Percentiles rank a stretch among this genome's conserved stretches.
phyloP scores from a whole-genome alignment of 2,113 vertebrate genomes.

The Centrocercus urophasianus region DNA sequence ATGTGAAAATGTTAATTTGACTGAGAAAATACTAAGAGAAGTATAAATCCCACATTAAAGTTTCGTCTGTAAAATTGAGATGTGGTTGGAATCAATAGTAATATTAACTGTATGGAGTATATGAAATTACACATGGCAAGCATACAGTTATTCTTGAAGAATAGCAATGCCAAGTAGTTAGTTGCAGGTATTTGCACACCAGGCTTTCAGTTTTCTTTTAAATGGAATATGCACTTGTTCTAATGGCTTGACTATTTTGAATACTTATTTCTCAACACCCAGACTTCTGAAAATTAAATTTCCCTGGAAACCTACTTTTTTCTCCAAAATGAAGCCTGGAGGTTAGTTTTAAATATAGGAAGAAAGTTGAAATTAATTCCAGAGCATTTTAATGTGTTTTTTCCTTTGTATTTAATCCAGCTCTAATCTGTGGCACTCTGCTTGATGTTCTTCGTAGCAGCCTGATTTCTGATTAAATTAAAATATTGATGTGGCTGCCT shows the following conservation, averaged over 20 bases:
- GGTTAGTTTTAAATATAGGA: background rate
- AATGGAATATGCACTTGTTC: background rate
- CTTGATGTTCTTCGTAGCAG: background rate
- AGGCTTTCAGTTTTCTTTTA: background rate
- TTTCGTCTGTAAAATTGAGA: background rate
- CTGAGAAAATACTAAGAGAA: background rate
- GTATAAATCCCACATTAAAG: background rate
- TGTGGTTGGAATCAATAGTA: background rate
- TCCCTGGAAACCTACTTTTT: background rate
- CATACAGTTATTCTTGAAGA: background rate
- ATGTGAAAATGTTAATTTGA: background rate
- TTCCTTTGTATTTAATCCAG: background rate
- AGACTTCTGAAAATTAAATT: background rate
- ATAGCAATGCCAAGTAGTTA: background rate
- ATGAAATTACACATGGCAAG: background rate
- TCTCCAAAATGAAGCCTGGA: background rate
- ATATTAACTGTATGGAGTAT: background rate
- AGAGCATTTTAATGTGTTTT: background rate
- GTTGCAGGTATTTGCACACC: background rate
- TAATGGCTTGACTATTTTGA: background rate
- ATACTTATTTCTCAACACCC: background rate
- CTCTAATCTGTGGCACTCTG: background rate
- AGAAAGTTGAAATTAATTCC: background rate
- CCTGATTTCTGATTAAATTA: slow-evolving; percentile 32
- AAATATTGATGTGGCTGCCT: background rate